phyloP scores from a whole-genome alignment of 2,113 vertebrate species.

The Neoarius graeffei region DNA sequence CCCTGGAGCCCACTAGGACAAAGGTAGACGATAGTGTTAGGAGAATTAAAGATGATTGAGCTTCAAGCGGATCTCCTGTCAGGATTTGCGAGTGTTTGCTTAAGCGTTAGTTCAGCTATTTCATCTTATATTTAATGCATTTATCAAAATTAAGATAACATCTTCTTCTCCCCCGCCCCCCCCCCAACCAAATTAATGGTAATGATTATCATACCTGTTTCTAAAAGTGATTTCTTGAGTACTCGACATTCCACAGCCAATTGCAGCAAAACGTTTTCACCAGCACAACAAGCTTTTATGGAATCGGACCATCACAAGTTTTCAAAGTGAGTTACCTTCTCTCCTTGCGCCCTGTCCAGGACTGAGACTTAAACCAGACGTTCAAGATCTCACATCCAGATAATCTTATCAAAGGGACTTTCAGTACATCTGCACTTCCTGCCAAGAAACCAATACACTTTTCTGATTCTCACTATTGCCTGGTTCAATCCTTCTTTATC shows the following conservation, averaged over 20 bases:
- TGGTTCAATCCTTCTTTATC: slow-evolving; percentile 1
- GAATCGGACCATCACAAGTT: slow-evolving; percentile 31
- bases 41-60: background rate
- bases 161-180: no score
- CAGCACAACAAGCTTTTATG: background rate
- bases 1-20: background rate
- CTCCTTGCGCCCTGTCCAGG: background rate
- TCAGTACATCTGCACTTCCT: background rate
- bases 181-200: background rate
- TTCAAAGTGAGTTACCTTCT: slow-evolving; percentile 18
- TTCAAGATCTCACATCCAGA: background rate
- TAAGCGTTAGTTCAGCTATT: background rate
- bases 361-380: slow-evolving; percentile 7
- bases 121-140: background rate
- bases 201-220: background rate
- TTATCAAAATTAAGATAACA: background rate
- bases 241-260: background rate
- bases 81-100: background rate
- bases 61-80: background rate
- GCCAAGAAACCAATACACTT: background rate
- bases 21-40: background rate
- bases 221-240: slow-evolving; percentile 4
- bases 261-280: slow-evolving; percentile 4
- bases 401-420: slow-evolving; percentile 2
- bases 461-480: background rate